Evolutionary conservation across 1,140 invertebrate species (phyloP).

Genomic region (Brachionus paranguensis): DNA sequence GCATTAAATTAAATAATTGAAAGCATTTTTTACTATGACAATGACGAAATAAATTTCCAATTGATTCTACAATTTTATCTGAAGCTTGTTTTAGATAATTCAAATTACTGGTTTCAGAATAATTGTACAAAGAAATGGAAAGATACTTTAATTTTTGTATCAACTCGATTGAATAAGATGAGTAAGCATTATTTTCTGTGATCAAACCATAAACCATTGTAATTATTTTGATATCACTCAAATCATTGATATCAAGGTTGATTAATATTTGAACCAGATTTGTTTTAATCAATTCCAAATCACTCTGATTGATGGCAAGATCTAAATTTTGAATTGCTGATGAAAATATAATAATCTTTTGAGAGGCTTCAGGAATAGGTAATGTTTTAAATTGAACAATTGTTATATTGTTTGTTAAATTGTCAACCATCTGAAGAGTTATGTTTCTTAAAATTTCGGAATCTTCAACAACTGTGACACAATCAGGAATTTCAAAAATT

Average conservation of each 20-base stretch:
- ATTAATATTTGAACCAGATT: not conserved
- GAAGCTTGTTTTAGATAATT: not conserved
- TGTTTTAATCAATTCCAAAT: not conserved
- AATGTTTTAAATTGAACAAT: not conserved
- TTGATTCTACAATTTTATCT: not conserved
- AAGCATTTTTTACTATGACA: not conserved
- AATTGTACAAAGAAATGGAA: not conserved
- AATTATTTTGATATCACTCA: not conserved
- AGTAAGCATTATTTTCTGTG: not conserved
- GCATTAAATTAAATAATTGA: not conserved
- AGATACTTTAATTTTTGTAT: not conserved
- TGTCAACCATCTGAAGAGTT: not conserved
- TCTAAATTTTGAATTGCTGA: not conserved
- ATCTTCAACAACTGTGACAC: not conserved
- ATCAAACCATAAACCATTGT: not conserved
- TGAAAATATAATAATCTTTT: not conserved
- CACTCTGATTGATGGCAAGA: not conserved
- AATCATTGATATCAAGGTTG: not conserved
- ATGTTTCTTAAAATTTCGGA: not conserved
- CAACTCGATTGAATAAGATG: not conserved
- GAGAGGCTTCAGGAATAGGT: not conserved
- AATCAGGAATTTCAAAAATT: not conserved
- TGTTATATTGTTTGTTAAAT: not conserved
- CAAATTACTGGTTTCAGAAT: not conserved
- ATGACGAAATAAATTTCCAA: not conserved